These are phyloP conservation scores for Pseudolycoriella hygida DNA, from an alignment of 2,888 invertebrate species.

Conservation along the genomic window DNA sequence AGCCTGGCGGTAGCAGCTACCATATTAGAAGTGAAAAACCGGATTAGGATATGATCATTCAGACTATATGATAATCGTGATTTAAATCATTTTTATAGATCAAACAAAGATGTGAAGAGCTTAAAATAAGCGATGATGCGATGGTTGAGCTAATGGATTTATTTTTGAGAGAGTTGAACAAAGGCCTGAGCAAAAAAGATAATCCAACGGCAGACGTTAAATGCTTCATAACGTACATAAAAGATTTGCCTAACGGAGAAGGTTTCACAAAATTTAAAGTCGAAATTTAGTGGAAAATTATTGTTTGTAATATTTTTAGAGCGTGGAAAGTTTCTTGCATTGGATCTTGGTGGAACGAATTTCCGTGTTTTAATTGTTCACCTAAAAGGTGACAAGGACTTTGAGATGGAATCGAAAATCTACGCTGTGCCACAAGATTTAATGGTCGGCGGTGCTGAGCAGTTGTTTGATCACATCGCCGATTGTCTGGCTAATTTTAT, in stretches of 20 bases:
- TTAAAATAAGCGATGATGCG: conserved; percentile 63
- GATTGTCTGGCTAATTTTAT: conserved; percentile 83
- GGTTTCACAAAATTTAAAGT: conserved; percentile 30
- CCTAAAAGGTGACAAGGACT: conserved; percentile 58
- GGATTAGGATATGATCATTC: too few species aligned
- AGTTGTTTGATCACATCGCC: conserved; percentile 90
- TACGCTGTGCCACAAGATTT: conserved; percentile 88
- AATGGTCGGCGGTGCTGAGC: conserved; percentile 78
- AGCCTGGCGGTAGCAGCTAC: too few species aligned
- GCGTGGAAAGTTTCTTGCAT: conserved; percentile 83
- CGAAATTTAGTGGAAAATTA: too few species aligned
- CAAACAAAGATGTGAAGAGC: conserved; percentile 54
- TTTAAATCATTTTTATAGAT: too few species aligned
- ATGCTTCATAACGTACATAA: conserved; percentile 91
- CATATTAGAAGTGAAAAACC: too few species aligned
- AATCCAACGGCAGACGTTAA: conserved; percentile 68
- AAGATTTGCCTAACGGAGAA: conserved; percentile 85
- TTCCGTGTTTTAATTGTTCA: conserved; percentile 89
- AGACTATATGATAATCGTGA: too few species aligned
- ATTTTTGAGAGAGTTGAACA: conserved; percentile 57
- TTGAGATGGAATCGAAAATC: conserved; percentile 93
- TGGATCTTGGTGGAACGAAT: conserved; percentile 96
- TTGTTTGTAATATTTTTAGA: too few species aligned
- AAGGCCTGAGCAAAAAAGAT: conserved; percentile 61
- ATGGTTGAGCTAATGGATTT: conserved; percentile 57